Evolutionary conservation across 1,140 invertebrate species (phyloP).

Genomic region (Kradibia gibbosae): DNA sequence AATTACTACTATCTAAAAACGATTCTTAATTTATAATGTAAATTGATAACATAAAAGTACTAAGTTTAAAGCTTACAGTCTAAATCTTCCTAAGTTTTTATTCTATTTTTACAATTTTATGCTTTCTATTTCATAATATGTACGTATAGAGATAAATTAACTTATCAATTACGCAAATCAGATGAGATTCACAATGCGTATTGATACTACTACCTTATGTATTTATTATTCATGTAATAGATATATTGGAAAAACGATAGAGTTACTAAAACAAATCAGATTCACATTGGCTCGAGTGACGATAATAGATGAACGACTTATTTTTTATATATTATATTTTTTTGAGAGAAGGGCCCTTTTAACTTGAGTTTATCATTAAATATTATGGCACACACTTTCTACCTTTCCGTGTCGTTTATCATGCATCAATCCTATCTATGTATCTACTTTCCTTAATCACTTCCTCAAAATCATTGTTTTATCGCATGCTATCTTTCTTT

Average conservation of each 20-base stretch:
- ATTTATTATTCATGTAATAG: neutral
- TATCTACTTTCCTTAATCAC: neutral
- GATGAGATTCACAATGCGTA: neutral
- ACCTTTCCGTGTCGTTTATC: slow-evolving; percentile 13
- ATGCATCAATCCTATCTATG: slow-evolving; percentile 16
- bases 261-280: neutral
- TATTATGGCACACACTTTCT: neutral
- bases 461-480: neutral
- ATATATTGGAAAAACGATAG: slow-evolving; percentile 29
- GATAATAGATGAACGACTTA: slow-evolving; percentile 37
- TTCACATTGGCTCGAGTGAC: neutral
- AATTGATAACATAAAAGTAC: too few species aligned
- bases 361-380: neutral
- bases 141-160: too few species aligned
- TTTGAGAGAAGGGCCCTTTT: neutral
- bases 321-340: too few species aligned
- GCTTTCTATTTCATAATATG: too few species aligned
- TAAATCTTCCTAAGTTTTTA: too few species aligned
- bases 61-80: too few species aligned
- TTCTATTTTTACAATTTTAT: too few species aligned
- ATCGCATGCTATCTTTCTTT: neutral
- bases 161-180: neutral
- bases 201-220: neutral
- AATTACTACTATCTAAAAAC: too few species aligned
- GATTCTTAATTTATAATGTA: too few species aligned